A percentile compares a stretch with the other conserved stretches of the same genome.
These are phyloP conservation scores for Neomorphus geoffroyi DNA, from an alignment of 2,797 vertebrate species.

Conservation along the genomic window DNA sequence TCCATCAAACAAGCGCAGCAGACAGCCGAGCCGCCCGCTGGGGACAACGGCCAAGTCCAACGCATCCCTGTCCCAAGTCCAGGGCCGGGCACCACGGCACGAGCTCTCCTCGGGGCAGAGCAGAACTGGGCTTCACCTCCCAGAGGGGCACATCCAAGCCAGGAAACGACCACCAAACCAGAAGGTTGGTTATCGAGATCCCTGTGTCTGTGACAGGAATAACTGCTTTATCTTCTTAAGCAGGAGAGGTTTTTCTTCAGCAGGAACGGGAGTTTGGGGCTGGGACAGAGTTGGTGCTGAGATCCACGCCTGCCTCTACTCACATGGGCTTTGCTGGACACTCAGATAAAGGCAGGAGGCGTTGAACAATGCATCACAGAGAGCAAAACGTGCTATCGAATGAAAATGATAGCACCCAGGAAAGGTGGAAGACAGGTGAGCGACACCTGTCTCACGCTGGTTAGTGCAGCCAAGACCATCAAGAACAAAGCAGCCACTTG, in stretches of 20 bases:
- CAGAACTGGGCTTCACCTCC: background rate
- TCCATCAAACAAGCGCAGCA: rapidly evolving
- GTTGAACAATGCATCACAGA: rapidly evolving
- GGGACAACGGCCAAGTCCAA: background rate
- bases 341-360: background rate
- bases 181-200: background rate
- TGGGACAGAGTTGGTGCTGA: background rate
- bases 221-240: background rate
- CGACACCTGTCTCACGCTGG: rapidly evolving
- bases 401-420: background rate
- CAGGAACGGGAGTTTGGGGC: rapidly evolving
- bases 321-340: background rate
- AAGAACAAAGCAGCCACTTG: background rate
- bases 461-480: background rate
- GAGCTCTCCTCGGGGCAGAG: rapidly evolving
- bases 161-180: background rate
- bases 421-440: background rate
- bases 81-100: rapidly evolving
- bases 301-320: background rate
- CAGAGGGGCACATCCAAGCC: background rate
- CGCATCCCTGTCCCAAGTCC: rapidly evolving
- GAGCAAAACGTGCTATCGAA: background rate
- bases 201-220: rapidly evolving
- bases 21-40: background rate
- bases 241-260: background rate